Percentiles rank a stretch among this genome's conserved stretches.
Evolutionary conservation across 2,113 vertebrate species (phyloP).

Genomic region (Xyliphius kryptos): DNA sequence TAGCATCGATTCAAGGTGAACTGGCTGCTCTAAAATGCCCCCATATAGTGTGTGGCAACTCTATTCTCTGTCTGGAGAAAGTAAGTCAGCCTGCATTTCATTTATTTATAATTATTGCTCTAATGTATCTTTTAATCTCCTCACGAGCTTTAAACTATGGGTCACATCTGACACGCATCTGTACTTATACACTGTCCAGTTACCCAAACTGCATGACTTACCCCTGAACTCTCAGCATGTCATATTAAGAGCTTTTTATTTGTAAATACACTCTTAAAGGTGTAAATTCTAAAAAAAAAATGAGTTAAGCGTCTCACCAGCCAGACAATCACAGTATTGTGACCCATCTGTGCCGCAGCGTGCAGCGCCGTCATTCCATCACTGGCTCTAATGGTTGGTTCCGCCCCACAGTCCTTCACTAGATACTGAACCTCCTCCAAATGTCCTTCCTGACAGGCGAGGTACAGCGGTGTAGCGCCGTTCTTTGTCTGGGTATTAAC

Average conservation of each 20-base stretch:
- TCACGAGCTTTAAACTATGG: too few relatives aligned
- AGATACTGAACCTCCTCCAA: constrained; percentile 90
- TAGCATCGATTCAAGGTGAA: too few relatives aligned
- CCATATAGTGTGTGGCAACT: too few relatives aligned
- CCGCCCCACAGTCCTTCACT: constrained; percentile 85
- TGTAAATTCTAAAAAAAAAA: neutral
- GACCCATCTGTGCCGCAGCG: constrained; percentile 95
- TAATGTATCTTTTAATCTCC: too few relatives aligned
- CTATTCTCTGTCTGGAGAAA: too few relatives aligned
- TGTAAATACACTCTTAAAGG: neutral
- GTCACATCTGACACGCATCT: too few relatives aligned
- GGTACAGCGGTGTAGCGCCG: constrained; percentile 96
- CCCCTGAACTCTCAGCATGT: too few relatives aligned
- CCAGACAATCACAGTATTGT: constrained; percentile 91
- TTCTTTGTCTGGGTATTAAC: constrained; percentile 92
- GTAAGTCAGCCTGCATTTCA: too few relatives aligned
- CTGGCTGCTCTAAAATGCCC: too few relatives aligned
- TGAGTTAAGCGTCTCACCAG: constrained; percentile 72
- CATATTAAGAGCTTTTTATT: too few relatives aligned
- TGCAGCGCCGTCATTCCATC: constrained; percentile 94
- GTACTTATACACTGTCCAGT: neutral
- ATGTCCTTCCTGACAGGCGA: constrained; percentile 97
- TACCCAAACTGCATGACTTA: neutral
- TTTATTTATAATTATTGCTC: too few relatives aligned
- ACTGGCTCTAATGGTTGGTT: constrained; percentile 75